These are phyloP conservation scores for Alcis repandata DNA, from an alignment of 2,888 invertebrate species.

Conservation along the genomic window DNA sequence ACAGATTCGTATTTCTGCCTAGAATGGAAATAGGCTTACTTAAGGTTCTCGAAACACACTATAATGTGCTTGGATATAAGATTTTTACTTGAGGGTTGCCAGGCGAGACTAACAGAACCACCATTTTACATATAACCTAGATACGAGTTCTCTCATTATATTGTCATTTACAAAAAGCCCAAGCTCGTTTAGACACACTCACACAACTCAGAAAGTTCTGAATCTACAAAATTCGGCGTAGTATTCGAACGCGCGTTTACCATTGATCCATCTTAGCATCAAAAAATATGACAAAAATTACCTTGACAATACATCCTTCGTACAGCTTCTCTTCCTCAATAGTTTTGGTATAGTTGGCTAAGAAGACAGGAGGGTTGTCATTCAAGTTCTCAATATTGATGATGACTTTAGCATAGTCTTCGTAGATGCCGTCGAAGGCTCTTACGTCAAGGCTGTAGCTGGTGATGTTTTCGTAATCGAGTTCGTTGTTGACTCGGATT, in stretches of 20 bases:
- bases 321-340: conserved; percentile 91
- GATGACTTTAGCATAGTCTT: conserved; percentile 93
- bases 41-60: no score
- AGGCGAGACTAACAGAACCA: no score
- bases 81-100: no score
- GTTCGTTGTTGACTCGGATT: conserved; percentile 91
- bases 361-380: conserved; percentile 96
- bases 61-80: no score
- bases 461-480: conserved; percentile 95
- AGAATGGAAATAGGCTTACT: no score
- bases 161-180: no score
- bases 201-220: no score
- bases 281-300: conserved; percentile 59
- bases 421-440: conserved; percentile 94
- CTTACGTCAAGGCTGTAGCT: conserved; percentile 93
- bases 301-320: conserved; percentile 89
- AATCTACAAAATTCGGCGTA: no score
- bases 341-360: conserved; percentile 90
- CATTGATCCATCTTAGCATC: background rate
- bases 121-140: no score
- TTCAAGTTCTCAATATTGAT: conserved; percentile 96
- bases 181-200: no score
- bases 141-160: no score
- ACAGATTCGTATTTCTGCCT: no score
- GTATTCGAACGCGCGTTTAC: background rate